Percentiles rank a stretch among this genome's conserved stretches.
phyloP scores from a whole-genome alignment of 2,797 vertebrate species.

The Neopelma chrysocephalum region DNA sequence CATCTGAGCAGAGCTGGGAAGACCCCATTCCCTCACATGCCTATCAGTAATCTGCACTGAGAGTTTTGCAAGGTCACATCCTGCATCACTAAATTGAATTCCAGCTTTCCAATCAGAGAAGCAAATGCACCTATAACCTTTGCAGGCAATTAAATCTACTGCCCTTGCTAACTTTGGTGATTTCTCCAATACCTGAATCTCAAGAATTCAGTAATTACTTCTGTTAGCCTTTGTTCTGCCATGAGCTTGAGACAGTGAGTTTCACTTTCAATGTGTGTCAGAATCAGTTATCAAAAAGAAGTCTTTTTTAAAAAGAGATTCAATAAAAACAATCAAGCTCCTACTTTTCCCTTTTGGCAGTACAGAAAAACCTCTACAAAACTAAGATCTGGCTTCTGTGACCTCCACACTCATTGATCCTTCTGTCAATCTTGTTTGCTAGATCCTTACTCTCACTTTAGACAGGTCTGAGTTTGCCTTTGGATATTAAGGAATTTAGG shows the following conservation, averaged over 20 bases:
- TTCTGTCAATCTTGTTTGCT: background rate
- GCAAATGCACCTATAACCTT: background rate
- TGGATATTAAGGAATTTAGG: background rate
- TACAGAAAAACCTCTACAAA: background rate
- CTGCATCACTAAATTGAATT: background rate
- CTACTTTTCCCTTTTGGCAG: background rate
- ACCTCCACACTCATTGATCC: background rate
- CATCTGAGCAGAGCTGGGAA: background rate
- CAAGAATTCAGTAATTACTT: slow-evolving; percentile 47
- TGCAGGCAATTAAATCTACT: slow-evolving; percentile 30
- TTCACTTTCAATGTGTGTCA: background rate
- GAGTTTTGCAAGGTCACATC: background rate
- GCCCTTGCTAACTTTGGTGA: background rate
- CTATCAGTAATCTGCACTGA: background rate
- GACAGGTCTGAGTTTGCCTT: background rate
- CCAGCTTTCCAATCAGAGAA: background rate
- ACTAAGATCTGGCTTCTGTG: background rate
- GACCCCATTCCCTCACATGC: background rate
- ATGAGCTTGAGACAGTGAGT: background rate
- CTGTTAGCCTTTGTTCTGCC: slow-evolving; percentile 29
- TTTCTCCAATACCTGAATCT: slow-evolving; percentile 3
- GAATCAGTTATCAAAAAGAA: background rate
- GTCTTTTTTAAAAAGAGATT: background rate
- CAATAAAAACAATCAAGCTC: background rate
- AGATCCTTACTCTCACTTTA: background rate